Evolutionary conservation across 2,797 vertebrate species (phyloP).

Genomic region (Harpagifer antarcticus): DNA sequence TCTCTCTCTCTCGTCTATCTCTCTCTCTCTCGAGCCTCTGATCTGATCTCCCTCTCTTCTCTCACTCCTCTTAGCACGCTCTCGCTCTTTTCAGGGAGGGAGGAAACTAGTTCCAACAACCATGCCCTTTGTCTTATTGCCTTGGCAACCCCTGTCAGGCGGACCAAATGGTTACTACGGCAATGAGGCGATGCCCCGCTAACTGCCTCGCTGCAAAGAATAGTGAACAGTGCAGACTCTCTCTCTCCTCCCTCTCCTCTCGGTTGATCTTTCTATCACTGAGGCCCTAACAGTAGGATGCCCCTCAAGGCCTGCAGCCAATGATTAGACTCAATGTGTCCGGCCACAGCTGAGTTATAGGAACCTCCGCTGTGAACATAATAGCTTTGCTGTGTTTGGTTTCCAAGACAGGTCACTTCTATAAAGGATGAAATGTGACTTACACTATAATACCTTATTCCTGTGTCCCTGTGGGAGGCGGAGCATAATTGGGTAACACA

Average conservation of each 20-base stretch:
- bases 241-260: constrained; percentile 45
- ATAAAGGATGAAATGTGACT: constrained; percentile 71
- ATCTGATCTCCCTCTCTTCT: constrained; percentile 72
- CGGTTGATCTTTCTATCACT: constrained; percentile 62
- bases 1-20: constrained; percentile 62
- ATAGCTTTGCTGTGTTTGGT: constrained; percentile 68
- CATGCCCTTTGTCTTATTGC: constrained; percentile 84
- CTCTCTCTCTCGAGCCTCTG: too few relatives aligned
- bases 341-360: constrained; percentile 68
- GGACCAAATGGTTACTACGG: constrained; percentile 84
- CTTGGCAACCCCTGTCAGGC: constrained; percentile 84
- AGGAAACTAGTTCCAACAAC: constrained; percentile 86
- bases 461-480: constrained; percentile 41
- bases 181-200: constrained; percentile 83
- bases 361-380: constrained; percentile 72
- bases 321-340: constrained; percentile 68
- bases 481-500: constrained; percentile 64
- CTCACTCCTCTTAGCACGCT: constrained; percentile 70
- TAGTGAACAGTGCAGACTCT: constrained; percentile 62
- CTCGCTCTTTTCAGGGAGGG: constrained; percentile 80
- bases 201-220: constrained; percentile 79
- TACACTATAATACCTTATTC: constrained; percentile 52
- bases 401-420: constrained; percentile 63
- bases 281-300: constrained; percentile 70
- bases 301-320: constrained; percentile 54